phyloP scores from a whole-genome alignment of 2,113 vertebrate species.

The Dunckerocampus dactyliophorus region DNA sequence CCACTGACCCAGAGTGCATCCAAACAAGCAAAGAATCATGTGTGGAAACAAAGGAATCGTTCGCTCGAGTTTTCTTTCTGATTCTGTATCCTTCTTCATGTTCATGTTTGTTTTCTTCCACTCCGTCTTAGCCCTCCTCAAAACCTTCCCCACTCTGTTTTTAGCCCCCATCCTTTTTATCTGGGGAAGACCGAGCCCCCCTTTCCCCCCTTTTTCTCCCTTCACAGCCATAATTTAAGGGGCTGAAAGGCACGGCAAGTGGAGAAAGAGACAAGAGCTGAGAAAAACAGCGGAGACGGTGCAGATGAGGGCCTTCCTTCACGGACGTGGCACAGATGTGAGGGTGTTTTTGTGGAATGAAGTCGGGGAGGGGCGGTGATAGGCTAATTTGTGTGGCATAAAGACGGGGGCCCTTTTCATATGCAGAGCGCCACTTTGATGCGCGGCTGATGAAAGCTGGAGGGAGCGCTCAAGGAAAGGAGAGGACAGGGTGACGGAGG shows the following conservation, averaged over 20 bases:
- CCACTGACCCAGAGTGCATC: conserved; percentile 63
- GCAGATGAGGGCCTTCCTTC: conserved; percentile 66
- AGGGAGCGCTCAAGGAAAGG: conserved; percentile 53
- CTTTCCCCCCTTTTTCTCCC: conserved; percentile 49
- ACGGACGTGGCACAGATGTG: conserved; percentile 71
- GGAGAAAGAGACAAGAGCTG: conserved; percentile 55
- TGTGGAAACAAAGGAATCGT: conserved; percentile 57
- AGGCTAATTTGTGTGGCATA: conserved; percentile 72
- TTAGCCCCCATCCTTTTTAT: conserved; percentile 42
- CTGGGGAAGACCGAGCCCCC: conserved; percentile 40
- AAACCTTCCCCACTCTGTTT: conserved; percentile 42
- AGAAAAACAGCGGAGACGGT: conserved; percentile 54
- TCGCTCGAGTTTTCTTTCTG: conserved; percentile 46
- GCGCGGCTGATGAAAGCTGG: conserved; percentile 69
- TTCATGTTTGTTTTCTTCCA: conserved; percentile 28
- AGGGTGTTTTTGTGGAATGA: conserved; percentile 65
- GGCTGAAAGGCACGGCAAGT: conserved; percentile 74
- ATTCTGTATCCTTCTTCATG: conserved; percentile 21
- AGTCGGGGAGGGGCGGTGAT: conserved; percentile 62
- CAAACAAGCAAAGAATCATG: conserved; percentile 56
- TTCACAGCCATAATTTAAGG: conserved; percentile 76
- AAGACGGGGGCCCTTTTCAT: conserved; percentile 68
- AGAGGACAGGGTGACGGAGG: conserved; percentile 68
- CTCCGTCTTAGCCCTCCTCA: conserved; percentile 40
- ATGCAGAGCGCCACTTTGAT: conserved; percentile 73